Conservation (phyloP, 2,113 vertebrate species). For the Cyprinodon variegatus region DNA sequence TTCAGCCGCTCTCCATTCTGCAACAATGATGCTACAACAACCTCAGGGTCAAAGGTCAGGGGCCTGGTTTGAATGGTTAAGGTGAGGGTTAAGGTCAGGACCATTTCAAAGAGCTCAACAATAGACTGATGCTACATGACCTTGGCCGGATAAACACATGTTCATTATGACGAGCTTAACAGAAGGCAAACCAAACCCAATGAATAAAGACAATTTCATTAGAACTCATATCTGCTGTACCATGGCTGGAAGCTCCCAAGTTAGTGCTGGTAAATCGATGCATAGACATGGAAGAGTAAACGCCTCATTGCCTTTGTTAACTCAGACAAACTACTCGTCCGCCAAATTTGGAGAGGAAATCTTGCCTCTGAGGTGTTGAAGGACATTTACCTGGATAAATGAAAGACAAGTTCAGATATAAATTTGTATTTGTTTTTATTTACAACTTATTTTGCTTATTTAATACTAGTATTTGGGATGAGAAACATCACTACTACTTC, state of each 20-base stretch:
- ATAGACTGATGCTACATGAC: constrained; percentile 56
- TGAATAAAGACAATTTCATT: constrained; percentile 67
- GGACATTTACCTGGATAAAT: too few species aligned
- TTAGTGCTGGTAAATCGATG: constrained; percentile 19
- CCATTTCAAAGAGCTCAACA: constrained; percentile 50
- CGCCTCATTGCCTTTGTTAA: background rate
- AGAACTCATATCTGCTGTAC: background rate
- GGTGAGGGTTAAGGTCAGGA: constrained; percentile 58
- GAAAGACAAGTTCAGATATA: background rate
- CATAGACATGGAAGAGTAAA: background rate
- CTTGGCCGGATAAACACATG: constrained; percentile 67
- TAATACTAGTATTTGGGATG: background rate
- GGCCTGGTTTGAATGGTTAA: constrained; percentile 47
- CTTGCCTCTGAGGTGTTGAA: background rate
- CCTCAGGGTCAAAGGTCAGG: constrained; percentile 34
- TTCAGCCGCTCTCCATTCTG: constrained; percentile 24
- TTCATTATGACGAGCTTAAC: constrained; percentile 59
- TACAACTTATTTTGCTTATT: background rate
- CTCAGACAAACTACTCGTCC: background rate
- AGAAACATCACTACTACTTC: background rate
- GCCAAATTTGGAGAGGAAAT: background rate
- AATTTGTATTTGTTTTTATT: background rate
- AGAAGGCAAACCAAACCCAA: constrained; percentile 16
- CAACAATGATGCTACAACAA: constrained; percentile 28
- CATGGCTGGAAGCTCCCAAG: background rate